Evolutionary conservation across 2,797 vertebrate species (phyloP), one percentile per base, ranked within the genome.

Genomic region (Tokudaia muenninki): DNA sequence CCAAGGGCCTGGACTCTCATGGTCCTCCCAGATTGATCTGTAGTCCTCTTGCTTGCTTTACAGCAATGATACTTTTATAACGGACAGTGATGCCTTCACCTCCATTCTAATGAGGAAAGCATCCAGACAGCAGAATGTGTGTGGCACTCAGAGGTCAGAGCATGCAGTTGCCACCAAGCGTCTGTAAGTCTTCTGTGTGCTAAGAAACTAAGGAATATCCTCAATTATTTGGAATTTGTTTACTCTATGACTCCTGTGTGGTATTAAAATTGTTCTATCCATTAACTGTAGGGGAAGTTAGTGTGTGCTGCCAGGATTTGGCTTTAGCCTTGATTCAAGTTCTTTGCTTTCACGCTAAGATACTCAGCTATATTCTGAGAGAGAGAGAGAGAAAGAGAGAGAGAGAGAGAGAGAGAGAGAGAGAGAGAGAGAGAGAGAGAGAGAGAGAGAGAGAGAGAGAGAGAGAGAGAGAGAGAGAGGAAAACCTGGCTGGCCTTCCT

Each of bases 21-120:
- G 67, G 41, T 82, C 3, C 7, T 14, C 13, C 13, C 31, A 55
- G 24, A 21, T 19, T 94, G 14, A 2, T 83, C 31, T 84, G 22
- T 44, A 78, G 65, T 29, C 22, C 1, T 52, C 6, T 12, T 22
- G 29, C 26, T 41, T 31, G 24, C 86, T 96, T 96, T 95, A 93
- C 94, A 92, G 90, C 55, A 97, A 67, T n/a, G 1, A 4, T 41
- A 96, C 92, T 87, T 97, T 97, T 92, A 94, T 90, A 34, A 8
- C 82, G 90, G 91, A 90, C 89, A 94, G 82, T 91, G 75, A 67
- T 94, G 72, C 75, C 55, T 97, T 97, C 96, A 82, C 7, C 94
- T 98, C 97, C 96, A 96, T 94, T 93, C 74, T 95, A 95, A 57
- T 97, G 95, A 98, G 3, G 84, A 94, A 97, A 97, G 63, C 50